Evolutionary conservation across 2,113 vertebrate species (phyloP), one percentile per base, ranked within the genome.

Genomic region (Spea multiplicata): DNA sequence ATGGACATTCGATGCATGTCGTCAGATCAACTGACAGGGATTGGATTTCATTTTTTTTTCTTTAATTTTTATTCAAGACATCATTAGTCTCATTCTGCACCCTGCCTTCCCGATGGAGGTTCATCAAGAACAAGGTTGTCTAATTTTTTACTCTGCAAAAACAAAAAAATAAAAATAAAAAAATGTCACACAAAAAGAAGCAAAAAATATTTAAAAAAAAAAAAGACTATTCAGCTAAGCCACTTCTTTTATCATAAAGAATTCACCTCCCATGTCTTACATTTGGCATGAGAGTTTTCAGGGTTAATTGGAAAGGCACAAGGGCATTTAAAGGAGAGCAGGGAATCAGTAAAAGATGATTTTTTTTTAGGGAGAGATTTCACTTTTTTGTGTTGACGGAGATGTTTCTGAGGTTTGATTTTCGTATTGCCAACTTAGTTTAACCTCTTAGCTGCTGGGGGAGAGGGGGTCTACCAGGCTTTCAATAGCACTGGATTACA

Each of bases 1-100:
- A 88, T 97, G 96, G 96, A 96, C 95, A 86, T 99, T 98, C 13
- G 96, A 98, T 86, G 94, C 96, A 68, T 99, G 97, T 61, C 95
- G 95, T 83, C 95, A 95, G 84, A 88, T 94, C 92, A 99, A 97
- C 94, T 99, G 92, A 95, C 75, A 75, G 77, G 0, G 71, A 55
- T 30, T 30, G 7, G 1, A 3, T 81, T 82, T 4, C 8, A 53
- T 76, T 49, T 46, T 61, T 44, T 64, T 76, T 67, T 78, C 71
- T 16, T 48, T 45, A n/a, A 50, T 53, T 53, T 9, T 17, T 52
- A 85, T 87, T 84, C 83, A 76, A 46, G 4, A 73, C 75, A 66
- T 45, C 71, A 79, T 30, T 76, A 5, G 13, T 70, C 8, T 44
- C 78, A 57, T 85, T 71, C 57, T 17, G 70, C 77, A 80, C 77